These are phyloP conservation scores for Ochlodes sylvanus DNA, from an alignment of 2,888 invertebrate species.

Conservation along the genomic window DNA sequence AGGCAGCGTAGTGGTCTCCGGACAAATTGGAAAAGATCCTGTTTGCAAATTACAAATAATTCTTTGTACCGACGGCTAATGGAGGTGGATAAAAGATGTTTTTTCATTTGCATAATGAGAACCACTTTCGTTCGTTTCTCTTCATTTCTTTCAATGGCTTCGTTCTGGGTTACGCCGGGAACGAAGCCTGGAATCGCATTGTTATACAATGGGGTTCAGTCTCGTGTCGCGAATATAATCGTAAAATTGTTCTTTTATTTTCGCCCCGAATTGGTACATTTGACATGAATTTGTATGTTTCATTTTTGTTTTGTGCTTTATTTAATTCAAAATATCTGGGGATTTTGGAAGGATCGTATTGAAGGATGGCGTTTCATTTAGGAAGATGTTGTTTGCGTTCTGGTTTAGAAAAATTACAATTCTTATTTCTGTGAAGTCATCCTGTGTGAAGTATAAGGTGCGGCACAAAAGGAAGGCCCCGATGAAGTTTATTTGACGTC, in stretches of 20 bases:
- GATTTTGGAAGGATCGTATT: constrained; percentile 12
- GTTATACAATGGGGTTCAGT: constrained; percentile 55
- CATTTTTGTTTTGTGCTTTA: constrained; percentile 22
- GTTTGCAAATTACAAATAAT: constrained; percentile 74
- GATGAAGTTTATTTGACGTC: no score
- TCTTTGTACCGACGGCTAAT: constrained; percentile 65
- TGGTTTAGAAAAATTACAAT: no score
- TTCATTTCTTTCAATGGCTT: constrained; percentile 65
- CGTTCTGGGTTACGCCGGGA: constrained; percentile 47
- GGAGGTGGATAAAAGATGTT: constrained; percentile 71
- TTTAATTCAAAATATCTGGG: constrained; percentile 12
- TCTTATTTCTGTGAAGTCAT: no score
- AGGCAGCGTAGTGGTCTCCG: constrained; percentile 47
- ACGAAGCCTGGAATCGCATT: constrained; percentile 54
- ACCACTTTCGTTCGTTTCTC: constrained; percentile 58
- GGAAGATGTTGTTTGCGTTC: background rate
- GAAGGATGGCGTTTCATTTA: background rate
- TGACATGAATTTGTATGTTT: constrained; percentile 30
- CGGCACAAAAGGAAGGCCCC: no score
- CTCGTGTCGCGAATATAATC: constrained; percentile 54
- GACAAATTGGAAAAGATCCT: constrained; percentile 72
- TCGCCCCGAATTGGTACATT: constrained; percentile 23
- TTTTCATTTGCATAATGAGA: constrained; percentile 71
- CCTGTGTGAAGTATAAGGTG: no score
- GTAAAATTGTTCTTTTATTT: constrained; percentile 45